phyloP scores from a whole-genome alignment of 2,113 vertebrate genomes.

The Megaceryle torquata region DNA sequence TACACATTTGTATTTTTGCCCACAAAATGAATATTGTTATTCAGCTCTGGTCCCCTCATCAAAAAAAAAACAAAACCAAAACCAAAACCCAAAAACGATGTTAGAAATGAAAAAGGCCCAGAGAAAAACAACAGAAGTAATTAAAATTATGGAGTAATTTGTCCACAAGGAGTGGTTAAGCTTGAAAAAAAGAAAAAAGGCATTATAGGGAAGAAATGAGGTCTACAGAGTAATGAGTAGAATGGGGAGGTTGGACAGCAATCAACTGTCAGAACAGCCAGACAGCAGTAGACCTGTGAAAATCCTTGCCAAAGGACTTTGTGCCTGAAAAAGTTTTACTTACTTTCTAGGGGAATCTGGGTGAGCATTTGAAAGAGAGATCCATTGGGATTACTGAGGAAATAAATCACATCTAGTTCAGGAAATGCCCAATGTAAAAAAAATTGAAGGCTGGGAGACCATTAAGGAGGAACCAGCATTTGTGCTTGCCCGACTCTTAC shows the following conservation, averaged over 20 bases:
- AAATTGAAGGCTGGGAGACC: neutral
- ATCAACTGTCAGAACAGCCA: neutral
- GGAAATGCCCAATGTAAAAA: neutral
- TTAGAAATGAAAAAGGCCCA: neutral
- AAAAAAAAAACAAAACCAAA: neutral
- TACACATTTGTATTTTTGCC: neutral
- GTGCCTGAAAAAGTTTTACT: neutral
- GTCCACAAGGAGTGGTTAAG: neutral
- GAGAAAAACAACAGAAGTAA: neutral
- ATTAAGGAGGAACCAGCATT: neutral
- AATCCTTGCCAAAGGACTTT: neutral
- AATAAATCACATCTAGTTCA: neutral
- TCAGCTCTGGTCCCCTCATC: neutral
- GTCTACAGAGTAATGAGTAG: neutral
- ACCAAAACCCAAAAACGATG: no score
- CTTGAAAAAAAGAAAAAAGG: neutral
- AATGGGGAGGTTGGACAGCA: neutral
- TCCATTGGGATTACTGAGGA: neutral
- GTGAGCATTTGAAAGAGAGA: neutral
- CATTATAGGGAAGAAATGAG: neutral
- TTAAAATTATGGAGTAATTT: neutral
- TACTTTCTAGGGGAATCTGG: neutral
- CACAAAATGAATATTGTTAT: neutral
- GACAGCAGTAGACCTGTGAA: neutral
- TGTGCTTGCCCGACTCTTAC: neutral